Evolutionary conservation across 2,113 vertebrate genomes (phyloP), one percentile per base, ranked within the genome.

Genomic region (Regulus satrapa): DNA sequence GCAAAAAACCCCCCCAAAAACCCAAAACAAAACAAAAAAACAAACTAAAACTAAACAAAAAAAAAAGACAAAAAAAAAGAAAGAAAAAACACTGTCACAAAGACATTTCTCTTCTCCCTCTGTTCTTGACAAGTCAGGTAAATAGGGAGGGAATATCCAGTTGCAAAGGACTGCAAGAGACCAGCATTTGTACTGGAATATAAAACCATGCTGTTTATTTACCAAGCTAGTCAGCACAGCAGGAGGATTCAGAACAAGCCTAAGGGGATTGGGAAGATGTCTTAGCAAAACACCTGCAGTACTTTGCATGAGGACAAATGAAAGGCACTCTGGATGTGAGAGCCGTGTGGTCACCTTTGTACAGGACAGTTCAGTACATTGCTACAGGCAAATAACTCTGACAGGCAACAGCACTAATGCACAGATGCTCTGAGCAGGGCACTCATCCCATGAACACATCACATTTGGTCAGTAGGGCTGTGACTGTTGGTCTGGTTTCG

Each of bases 71-170:
- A n/a, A n/a, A 12, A 55, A 67, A 82, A 93, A 76, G 91, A 79
- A 10, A 31, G 71, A 40, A 76, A 94, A 88, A 48, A 49, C 31
- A 12, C 71, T 88, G 36, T 52, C 72, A 76, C 69, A 79, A 81
- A 88, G 45, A 61, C 56, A 72, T 81, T 85, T 90, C 82, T 85
- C 76, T 85, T 86, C 85, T 93, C 38, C 32, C 29, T 85, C 61
- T 95, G 73, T 74, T 92, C 75, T 82, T 69, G 76, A 92, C 84
- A 89, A 91, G 80, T 54, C 74, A 94, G 84, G 95, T 94, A 94
- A 96, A 95, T 64, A 85, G 68, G 74, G 72, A 88, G 38, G 71
- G 62, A 88, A 55, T 66, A 67, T 46, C 48, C 77, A 62, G 61
- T 66, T 74, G 90, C 74, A 75, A 68, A 90, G 61, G 40, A 74